Base-by-base conservation (phyloP, 1,140 invertebrate genomes). In the Cyphomyrmex costatus region DNA sequence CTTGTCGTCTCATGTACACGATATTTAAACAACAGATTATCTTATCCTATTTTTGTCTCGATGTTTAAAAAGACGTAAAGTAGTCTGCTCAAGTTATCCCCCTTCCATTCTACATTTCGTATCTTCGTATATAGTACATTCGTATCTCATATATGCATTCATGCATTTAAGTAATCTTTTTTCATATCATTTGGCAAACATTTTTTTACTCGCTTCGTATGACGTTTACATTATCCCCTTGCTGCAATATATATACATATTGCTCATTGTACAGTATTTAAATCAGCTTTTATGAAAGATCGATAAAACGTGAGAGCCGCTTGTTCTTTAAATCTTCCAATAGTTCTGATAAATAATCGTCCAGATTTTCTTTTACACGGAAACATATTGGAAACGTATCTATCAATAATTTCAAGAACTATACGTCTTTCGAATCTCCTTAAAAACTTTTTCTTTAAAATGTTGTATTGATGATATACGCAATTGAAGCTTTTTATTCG, bases 41-140 rank as follows among this genome's bases (percentile, higher is more conserved):
- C 51, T 56, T 56, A 56, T 56, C 19, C 51, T 56, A 74, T 74
- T 51, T 49, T 71, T 71, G 27, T 49, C 68, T 49, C 10, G 49
- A 74, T 56, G 19, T 74, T 33, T 74, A 21, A 53, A 56, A 36
- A 74, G 51, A 71, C 21, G 46, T 49, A 46, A 70, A 70, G 36
- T 46, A 21, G 16, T 71, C 24, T 71, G 19, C 24, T 8, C 65
- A 36, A 49, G 21, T 27, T 49, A 21, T 19, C 42, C 21, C 19
- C 42, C 68, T 49, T 71, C 16, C 24, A 71, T 49, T 68, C 19
- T 36, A 66, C 66, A 12, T 12, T 68, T 42, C 19, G n/a, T 66
- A 66, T 36, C 27, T 42, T 46, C 33, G n/a, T 21, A n/a, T n/a
- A n/a, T n/a, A n/a, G n/a, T n/a, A 21, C 14, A 8, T 46, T 42